Evolutionary conservation across 2,797 vertebrate genomes (phyloP).

Genomic region (Hyperoplus lanceolatus): DNA sequence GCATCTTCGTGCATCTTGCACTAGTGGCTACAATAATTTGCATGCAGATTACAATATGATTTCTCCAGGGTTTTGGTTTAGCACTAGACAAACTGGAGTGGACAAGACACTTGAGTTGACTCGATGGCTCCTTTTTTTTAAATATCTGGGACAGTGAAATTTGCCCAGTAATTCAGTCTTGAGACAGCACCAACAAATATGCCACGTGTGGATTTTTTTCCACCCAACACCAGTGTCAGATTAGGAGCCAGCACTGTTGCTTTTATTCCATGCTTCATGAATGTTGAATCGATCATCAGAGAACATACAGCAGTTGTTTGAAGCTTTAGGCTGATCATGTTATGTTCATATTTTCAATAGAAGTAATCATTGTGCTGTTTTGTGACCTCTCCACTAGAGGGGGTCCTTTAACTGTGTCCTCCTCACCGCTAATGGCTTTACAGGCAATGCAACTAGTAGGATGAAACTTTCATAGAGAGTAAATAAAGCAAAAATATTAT

Average conservation of each 20-base stretch:
- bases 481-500: not conserved
- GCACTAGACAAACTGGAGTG: not conserved
- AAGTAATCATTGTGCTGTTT: conserved; percentile 20
- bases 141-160: conserved; percentile 50
- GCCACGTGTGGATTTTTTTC: conserved; percentile 35
- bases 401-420: conserved; percentile 42
- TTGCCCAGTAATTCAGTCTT: conserved; percentile 57
- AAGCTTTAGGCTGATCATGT: not conserved
- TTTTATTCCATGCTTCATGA: not conserved
- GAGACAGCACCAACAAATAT: conserved; percentile 40
- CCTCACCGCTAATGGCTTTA: not conserved
- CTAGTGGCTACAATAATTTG: not conserved
- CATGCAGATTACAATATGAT: conserved; percentile 15
- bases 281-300: not conserved
- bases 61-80: conserved; percentile 5
- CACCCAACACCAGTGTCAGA: conserved; percentile 1
- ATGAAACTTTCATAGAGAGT: too few relatives aligned
- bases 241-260: not conserved
- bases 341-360: not conserved
- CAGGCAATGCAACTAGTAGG: not conserved
- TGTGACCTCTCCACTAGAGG: conserved; percentile 72
- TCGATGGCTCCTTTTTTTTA: conserved; percentile 11
- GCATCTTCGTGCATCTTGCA: conserved; percentile 12
- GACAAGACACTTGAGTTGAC: conserved; percentile 14
- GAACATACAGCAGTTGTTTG: not conserved